Conservation (phyloP, 1,140 invertebrate species). For the Trinorchestia longiramus region DNA sequence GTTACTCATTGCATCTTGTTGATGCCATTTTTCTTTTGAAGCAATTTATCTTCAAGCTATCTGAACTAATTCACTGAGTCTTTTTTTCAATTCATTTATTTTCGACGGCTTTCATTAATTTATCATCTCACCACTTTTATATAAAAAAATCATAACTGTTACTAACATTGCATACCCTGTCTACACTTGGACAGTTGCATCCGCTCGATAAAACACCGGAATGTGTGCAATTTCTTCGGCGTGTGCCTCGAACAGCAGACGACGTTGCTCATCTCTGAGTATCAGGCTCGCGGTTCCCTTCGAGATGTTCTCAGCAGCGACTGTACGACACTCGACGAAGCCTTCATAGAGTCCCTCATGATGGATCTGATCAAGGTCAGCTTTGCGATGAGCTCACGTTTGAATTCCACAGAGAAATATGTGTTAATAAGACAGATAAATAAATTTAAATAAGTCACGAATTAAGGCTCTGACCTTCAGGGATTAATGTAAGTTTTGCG, state of each 20-base stretch:
- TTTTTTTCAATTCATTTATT: too few species aligned
- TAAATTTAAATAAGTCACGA: too few species aligned
- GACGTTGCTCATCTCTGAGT: constrained; percentile 90
- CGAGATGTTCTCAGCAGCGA: constrained; percentile 97
- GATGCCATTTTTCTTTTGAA: too few species aligned
- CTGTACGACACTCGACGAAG: constrained; percentile 93
- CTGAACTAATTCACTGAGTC: too few species aligned
- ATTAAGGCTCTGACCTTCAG: too few species aligned
- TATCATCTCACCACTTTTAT: too few species aligned
- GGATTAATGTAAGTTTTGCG: constrained; percentile 78
- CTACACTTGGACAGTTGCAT: constrained; percentile 75
- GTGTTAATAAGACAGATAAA: too few species aligned
- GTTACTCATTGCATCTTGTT: too few species aligned
- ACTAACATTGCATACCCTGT: not conserved
- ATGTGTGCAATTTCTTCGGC: constrained; percentile 97
- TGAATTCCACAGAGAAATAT: not conserved
- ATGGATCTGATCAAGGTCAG: constrained; percentile 95
- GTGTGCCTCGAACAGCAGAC: constrained; percentile 89
- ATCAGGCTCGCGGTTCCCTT: constrained; percentile 95
- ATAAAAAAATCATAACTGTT: not conserved
- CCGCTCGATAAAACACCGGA: constrained; percentile 86
- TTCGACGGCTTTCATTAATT: too few species aligned
- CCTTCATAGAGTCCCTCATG: constrained; percentile 94
- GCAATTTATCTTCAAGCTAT: too few species aligned
- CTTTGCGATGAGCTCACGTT: not conserved